phyloP scores from a whole-genome alignment of 2,888 invertebrate genomes.

The Napeogenes inachia region DNA sequence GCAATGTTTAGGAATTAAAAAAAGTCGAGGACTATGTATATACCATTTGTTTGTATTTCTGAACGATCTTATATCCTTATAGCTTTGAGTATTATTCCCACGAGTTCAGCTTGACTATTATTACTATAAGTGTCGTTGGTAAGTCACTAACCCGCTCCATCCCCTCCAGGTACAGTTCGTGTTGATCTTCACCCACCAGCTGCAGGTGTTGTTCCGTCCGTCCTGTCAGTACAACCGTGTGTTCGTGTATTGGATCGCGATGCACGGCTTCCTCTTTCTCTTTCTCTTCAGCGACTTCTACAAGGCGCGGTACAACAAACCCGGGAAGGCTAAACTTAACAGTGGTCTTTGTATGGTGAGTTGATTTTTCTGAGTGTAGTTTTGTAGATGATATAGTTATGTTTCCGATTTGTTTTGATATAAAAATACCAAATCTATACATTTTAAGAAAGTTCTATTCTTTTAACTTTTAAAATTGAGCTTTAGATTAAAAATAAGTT shows the following conservation, averaged over 20 bases:
- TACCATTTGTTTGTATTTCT: no score
- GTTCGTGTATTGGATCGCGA: conserved; percentile 95
- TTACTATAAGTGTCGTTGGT: conserved; percentile 4
- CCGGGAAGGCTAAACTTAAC: conserved; percentile 45
- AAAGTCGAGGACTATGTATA: no score
- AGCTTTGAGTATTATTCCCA: no score
- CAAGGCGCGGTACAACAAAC: conserved; percentile 84
- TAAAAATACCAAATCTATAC: no score
- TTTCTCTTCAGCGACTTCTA: conserved; percentile 97
- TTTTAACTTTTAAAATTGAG: no score
- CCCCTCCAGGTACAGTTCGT: conserved; percentile 90
- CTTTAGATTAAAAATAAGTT: no score
- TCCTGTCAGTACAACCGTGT: conserved; percentile 95
- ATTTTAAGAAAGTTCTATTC: no score
- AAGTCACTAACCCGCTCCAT: conserved; percentile 4
- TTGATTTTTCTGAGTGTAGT: conserved; percentile 21
- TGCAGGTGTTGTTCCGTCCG: conserved; percentile 91
- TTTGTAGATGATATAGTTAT: no score
- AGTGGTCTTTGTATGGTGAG: conserved; percentile 84
- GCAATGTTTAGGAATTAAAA: no score
- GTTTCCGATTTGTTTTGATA: background rate
- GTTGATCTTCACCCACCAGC: conserved; percentile 92
- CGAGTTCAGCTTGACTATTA: background rate
- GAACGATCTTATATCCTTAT: no score
- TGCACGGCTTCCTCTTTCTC: conserved; percentile 95